Base-by-base conservation (phyloP, 2,113 vertebrate species). In the Labeo rohita region DNA sequence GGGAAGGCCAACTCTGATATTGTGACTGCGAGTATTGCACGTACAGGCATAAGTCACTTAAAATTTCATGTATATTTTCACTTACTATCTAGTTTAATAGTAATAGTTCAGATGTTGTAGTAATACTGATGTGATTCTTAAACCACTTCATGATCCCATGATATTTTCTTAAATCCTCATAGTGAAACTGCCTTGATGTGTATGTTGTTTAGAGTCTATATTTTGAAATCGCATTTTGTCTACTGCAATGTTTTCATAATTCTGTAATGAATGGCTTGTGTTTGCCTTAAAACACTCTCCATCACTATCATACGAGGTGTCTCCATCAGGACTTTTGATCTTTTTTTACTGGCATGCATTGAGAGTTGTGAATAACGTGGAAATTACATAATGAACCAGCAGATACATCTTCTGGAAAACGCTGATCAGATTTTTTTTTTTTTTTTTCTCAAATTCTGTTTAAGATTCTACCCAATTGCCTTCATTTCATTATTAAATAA, bases 131-230 rank as follows among this genome's bases (percentile, higher is more conserved):
- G 34, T n/a, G 50, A 21, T 43, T 78, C 23, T 78, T 21, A 7
- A 79, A 45, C 49, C 12, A 61, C 21, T 45, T 56, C 34, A 56
- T n/a, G 11, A 18, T 6, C 28, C 21, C 23, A 11, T 52, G 15
- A 54, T 79, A 61, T 61, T n/a, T 79, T n/a, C 18, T 21, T 43
- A 7, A 49, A 73, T 73, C 5, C 4, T 18, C 18, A n/a, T 75
- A 2, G 56, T 39, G 54, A 23, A 39, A 45, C 18, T 61, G 77
- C 16, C 54, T 45, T 45, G 54, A 23, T 61, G 36, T 79, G 36
- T 43, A 79, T 79, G 54, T 79, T 79, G 45, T 75, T 75, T 75
- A 50, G n/a, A 50, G 45, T n/a, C 73, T 74, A 74, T 80, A 15
- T 80, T 61, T 45, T 80, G 9, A 63, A 79, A 78, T n/a, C 0